Evolutionary conservation across 2,113 vertebrate genomes (phyloP), one percentile per base, ranked within the genome.

Genomic region (Paedocypris sp.): DNA sequence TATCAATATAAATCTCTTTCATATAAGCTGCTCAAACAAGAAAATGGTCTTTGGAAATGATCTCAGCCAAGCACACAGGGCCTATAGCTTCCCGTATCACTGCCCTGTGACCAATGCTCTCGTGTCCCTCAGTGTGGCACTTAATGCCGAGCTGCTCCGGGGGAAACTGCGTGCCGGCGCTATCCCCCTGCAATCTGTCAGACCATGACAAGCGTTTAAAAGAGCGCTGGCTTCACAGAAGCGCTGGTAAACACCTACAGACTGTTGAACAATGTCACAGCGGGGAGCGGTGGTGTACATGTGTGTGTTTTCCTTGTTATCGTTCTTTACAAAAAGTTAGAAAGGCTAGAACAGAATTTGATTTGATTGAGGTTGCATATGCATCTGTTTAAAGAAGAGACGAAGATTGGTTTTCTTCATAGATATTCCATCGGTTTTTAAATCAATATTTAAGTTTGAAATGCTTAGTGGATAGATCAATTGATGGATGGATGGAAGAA

Each of bases 181-280:
- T 56, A 42, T 58, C 38, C 28, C 54, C 54, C 16, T 58, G 54
- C 39, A 58, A 58, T 58, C 54, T 58, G 23, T 57, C 54, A 43
- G 32, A 45, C 26, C 16, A 19, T 58, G 39, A 58, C 39, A 58
- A 31, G 25, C 38, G 42, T 43, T 58, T 32, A 58, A 57, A 43
- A 57, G 26, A 19, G 53, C 53, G 13, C 23, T 15, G 26, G 38
- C 38, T 43, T 12, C 25, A 57, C 53, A 57, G 26, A 45, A 16
- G 26, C 4, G 4, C 54, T 43, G 43, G 54, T 58, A 43, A 43
- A 58, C 54, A 58, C 38, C 26, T 4, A 7, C 23, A 58, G 35
- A 18, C 48, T 20, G 48, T 33, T 51, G 53, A 57, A 42, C 38
- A 41, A 57, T 57, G 25, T 31, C 23, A 42, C 53, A 39, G 36